phyloP scores from a whole-genome alignment of 2,113 vertebrate species.

The Indicator indicator region DNA sequence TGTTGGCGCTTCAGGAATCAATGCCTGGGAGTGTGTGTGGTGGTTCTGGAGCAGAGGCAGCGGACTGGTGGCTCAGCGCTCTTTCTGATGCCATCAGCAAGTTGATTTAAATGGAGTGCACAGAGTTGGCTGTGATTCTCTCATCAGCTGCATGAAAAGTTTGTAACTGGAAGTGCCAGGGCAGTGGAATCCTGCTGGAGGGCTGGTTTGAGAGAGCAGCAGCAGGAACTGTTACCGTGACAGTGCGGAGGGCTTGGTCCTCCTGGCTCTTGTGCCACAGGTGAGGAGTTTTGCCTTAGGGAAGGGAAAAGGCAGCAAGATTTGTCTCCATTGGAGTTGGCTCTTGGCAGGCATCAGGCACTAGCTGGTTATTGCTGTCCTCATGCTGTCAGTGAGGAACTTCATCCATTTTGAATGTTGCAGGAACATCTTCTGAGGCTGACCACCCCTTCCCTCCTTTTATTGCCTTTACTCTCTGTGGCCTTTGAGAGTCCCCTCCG shows the following conservation, averaged over 20 bases:
- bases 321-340: background rate
- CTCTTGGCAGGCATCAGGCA: background rate
- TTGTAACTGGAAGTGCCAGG: conserved; percentile 44
- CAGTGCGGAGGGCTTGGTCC: conserved; percentile 8
- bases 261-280: conserved; percentile 30
- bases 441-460: background rate
- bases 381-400: background rate
- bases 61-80: conserved; percentile 63
- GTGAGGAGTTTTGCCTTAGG: conserved; percentile 53
- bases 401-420: background rate
- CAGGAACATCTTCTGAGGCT: background rate
- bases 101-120: conserved; percentile 70
- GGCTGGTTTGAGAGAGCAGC: conserved; percentile 55
- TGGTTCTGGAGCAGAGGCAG: conserved; percentile 66
- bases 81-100: conserved; percentile 73
- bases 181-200: conserved; percentile 59
- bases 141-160: conserved; percentile 64
- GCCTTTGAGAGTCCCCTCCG: background rate
- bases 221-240: background rate
- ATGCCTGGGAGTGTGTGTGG: conserved; percentile 48
- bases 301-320: conserved; percentile 68
- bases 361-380: background rate
- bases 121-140: conserved; percentile 64
- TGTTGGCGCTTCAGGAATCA: conserved; percentile 56
- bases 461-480: background rate